A percentile compares a stretch with the other conserved stretches of the same genome.
Evolutionary conservation across 2,797 vertebrate species (phyloP).

Genomic region (Lacerta bilineata): DNA sequence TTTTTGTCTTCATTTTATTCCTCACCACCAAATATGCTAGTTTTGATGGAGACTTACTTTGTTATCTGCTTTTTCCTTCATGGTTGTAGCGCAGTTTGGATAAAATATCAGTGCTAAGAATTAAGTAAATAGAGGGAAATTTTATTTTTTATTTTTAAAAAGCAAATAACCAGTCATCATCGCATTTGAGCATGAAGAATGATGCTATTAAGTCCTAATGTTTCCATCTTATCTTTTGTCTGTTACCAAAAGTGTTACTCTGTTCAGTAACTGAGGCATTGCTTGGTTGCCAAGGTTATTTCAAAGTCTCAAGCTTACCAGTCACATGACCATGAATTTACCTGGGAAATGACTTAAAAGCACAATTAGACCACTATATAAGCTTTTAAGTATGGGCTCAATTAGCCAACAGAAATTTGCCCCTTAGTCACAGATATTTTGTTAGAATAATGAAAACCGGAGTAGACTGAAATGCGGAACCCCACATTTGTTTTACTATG

Average conservation of each 20-base stretch:
- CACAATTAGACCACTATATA: conserved; percentile 35
- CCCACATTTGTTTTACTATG: conserved; percentile 52
- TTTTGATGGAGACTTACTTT: not conserved
- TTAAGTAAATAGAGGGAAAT: not conserved
- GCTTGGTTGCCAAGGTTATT: not conserved
- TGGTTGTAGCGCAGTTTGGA: not conserved
- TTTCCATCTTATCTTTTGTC: not conserved
- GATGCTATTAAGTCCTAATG: not conserved
- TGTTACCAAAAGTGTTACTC: not conserved
- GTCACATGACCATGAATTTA: conserved; percentile 38
- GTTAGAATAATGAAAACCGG: conserved; percentile 50
- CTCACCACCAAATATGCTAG: not conserved
- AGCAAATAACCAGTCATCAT: not conserved
- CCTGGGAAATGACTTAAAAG: conserved; percentile 36
- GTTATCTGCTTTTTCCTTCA: not conserved
- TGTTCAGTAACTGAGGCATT: not conserved
- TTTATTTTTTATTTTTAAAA: not conserved
- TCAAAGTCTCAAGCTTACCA: not conserved
- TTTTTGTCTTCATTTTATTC: not conserved
- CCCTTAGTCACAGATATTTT: conserved; percentile 51
- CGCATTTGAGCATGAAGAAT: not conserved
- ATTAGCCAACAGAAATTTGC: conserved; percentile 46
- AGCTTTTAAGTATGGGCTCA: conserved; percentile 53
- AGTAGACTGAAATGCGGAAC: conserved; percentile 52
- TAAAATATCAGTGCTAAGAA: conserved; percentile 1